Base-by-base conservation (phyloP, 1,140 invertebrate species). In the Ectropis grisescens region DNA sequence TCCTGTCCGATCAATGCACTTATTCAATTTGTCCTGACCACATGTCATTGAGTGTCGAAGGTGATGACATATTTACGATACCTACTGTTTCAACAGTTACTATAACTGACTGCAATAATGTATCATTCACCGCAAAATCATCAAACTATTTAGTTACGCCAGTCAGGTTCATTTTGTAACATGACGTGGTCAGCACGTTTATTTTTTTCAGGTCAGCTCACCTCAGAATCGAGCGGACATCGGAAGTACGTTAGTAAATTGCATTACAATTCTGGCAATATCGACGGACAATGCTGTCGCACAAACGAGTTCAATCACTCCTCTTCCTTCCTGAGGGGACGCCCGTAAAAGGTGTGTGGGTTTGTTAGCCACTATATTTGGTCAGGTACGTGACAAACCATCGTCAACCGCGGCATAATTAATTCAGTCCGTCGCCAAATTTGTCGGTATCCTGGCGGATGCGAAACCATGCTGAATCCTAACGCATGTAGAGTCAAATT, bases 341-440 rank as follows among this genome's bases (percentile, higher is more conserved):
- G 39, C 8, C 70, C 68, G 47, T 71, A 70, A 41, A 75, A 48
- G 70, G 65, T 24, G 49, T 24, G 37, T 44, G 12, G 40, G 65
- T 57, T 70, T 50, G 66, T 52, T 51, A 58, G 43, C 39, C 41
- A 41, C 69, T 62, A 49, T 71, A 72, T 75, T 68, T 70, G 72
- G 70, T 58, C 12, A 52, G 38, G 37, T 68, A 78, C 70, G 72
- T 72, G 72, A 78, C 69, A 68, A 59, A 64, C 50, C 41, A 53
- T 37, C 14, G 49, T 32, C 22, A 19, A 38, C 29, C 29, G 51
- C 51, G 39, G 33, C 37, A 46, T 68, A 75, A 79, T 79, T 75
- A 75, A 79, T 72, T 71, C 69, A 47, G 58, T 59, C 51, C 53
- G 57, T 45, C 44, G 51, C 70, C 72, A 69, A 72, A 72, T 72